A percentile compares a stretch with the other conserved stretches of the same genome.
Conservation (phyloP, 2,888 invertebrate genomes). For the Sphaerophoria rueppellii region DNA sequence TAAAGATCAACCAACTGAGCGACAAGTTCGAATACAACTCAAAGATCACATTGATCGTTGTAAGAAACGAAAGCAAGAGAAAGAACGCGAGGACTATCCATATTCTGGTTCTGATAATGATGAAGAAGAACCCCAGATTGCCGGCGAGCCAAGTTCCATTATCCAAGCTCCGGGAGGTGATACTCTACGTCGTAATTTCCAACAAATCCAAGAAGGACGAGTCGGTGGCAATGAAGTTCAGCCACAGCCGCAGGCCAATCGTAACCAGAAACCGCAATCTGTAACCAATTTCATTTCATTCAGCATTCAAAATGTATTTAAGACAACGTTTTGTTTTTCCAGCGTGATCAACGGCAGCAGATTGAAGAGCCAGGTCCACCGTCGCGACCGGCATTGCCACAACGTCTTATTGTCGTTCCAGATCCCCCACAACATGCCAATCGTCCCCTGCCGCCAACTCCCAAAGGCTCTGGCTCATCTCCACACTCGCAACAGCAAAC, state of each 20-base stretch:
- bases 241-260: constrained; percentile 85
- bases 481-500: constrained; percentile 82
- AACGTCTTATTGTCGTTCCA: constrained; percentile 95
- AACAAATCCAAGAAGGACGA: constrained; percentile 95
- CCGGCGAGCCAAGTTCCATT: constrained; percentile 97
- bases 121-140: constrained; percentile 95
- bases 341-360: constrained; percentile 80
- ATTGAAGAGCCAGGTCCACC: constrained; percentile 93
- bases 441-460: constrained; percentile 93
- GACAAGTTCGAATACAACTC: constrained; percentile 98
- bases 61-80: constrained; percentile 96
- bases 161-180: constrained; percentile 94
- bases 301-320: neutral
- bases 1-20: constrained; percentile 98
- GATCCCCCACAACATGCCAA: constrained; percentile 88
- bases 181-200: constrained; percentile 98
- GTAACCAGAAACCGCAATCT: constrained; percentile 82
- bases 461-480: constrained; percentile 86
- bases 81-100: constrained; percentile 89
- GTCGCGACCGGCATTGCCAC: constrained; percentile 93
- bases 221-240: constrained; percentile 86
- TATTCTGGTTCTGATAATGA: constrained; percentile 99
- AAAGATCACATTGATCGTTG: constrained; percentile 99
- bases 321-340: neutral
- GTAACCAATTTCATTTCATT: constrained; percentile 75